Evolutionary conservation across 1,140 invertebrate species (phyloP), one percentile per base, ranked within the genome.

Genomic region (Apis dorsata): DNA sequence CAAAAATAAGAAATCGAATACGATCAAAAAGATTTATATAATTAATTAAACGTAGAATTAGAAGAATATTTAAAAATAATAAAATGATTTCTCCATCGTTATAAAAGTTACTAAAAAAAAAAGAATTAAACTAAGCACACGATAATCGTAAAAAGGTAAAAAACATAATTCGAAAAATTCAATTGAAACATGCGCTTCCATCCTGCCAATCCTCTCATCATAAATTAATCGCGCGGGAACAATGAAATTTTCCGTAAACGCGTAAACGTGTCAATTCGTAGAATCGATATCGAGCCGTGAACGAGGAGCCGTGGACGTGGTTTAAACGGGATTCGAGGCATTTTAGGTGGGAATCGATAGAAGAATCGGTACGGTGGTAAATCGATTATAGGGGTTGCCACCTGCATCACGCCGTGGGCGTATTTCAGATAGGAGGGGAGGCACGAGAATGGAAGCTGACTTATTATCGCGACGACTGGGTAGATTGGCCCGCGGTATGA

Each of bases 401-500:
- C 82, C 82, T 79, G 68, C 60, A 79, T 79, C 62, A 34, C 62
- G 82, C 82, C 82, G 75, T 71, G 28, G 81, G 81, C 81, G 75
- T 71, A 63, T 83, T 83, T 79, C 59, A 69, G 63, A 65, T 24
- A 44, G 49, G 19, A 9, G 12, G 49, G 12, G 49, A 55, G 65
- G 57, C 55, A 73, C 53, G 62, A 59, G 86, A 74, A 68, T 77
- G 83, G 76, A 72, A 77, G 71, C 70, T 84, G 85, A 88, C 87
- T 88, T 89, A 89, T 89, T 89, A 90, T 89, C 90, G 83, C 88
- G 89, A 89, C 82, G 74, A 86, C 73, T 84, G 85, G 75, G 71
- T 87, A 86, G 86, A 86, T 90, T 90, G 86, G 83, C 88, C 85
- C 84, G 83, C 85, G 83, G 86, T 90, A 90, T 90, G 90, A 91